Percentiles rank a stretch among this genome's conserved stretches.
phyloP scores from a whole-genome alignment of 2,888 invertebrate species.

The Dromius quadrimaculatus region DNA sequence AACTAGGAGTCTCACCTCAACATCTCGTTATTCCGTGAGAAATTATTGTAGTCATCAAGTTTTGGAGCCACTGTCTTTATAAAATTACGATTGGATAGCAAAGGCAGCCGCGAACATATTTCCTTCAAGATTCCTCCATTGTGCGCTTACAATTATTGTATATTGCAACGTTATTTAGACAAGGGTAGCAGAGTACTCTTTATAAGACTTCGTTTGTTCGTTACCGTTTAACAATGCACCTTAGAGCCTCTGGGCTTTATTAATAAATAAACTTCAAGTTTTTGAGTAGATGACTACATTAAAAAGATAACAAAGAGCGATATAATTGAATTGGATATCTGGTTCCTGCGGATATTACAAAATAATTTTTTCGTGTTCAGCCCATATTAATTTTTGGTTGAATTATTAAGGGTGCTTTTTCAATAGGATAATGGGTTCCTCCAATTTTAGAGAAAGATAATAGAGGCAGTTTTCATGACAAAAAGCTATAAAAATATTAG shows the following conservation, averaged over 20 bases:
- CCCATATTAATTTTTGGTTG: conserved; percentile 10
- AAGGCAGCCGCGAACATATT: too few species aligned
- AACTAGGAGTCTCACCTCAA: too few species aligned
- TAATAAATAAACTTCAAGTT: conserved; percentile 43
- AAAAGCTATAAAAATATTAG: too few species aligned
- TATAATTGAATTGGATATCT: conserved; percentile 40
- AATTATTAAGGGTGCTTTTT: conserved; percentile 10
- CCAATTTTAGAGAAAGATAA: too few species aligned
- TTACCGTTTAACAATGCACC: conserved; percentile 32
- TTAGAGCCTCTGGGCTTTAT: conserved; percentile 26
- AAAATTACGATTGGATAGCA: too few species aligned
- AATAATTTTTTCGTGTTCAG: not conserved
- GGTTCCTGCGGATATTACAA: not conserved
- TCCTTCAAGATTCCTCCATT: not conserved
- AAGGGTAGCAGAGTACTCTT: conserved; percentile 34
- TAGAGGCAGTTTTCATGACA: too few species aligned
- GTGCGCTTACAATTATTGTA: conserved; percentile 28
- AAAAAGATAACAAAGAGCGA: conserved; percentile 43
- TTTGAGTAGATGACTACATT: conserved; percentile 41
- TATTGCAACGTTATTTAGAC: conserved; percentile 44
- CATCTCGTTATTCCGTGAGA: too few species aligned
- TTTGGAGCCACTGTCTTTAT: too few species aligned
- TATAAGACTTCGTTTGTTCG: conserved; percentile 21
- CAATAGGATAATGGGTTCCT: too few species aligned
- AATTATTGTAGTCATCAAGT: too few species aligned